Percentiles rank a stretch among this genome's conserved stretches.
These are phyloP conservation scores for Eciton burchellii DNA, from an alignment of 1,140 invertebrate genomes.

Conservation along the genomic window DNA sequence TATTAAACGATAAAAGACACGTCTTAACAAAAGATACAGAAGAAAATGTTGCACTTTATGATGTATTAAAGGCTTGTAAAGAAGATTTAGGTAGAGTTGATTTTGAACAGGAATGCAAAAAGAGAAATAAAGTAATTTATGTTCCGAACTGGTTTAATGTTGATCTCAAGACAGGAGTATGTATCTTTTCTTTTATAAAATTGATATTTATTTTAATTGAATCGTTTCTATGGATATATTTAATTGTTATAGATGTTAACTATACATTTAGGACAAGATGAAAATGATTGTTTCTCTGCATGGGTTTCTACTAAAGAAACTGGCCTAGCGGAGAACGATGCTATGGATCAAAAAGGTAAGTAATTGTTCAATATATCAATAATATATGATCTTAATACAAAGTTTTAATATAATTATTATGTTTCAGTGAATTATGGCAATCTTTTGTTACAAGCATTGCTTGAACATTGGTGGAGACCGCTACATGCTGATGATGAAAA, in stretches of 20 bases:
- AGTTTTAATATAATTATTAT: constrained; percentile 50
- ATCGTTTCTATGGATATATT: constrained; percentile 43
- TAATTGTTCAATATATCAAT: constrained; percentile 21
- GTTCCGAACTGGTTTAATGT: constrained; percentile 99
- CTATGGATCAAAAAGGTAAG: constrained; percentile 94
- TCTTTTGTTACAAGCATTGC: constrained; percentile 95
- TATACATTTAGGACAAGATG: constrained; percentile 98
- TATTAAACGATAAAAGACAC: constrained; percentile 98
- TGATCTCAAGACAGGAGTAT: constrained; percentile 98
- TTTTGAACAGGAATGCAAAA: constrained; percentile 98
- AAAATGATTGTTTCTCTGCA: constrained; percentile 98
- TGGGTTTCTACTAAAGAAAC: constrained; percentile 99
- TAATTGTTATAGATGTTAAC: constrained; percentile 93
- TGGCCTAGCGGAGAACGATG: constrained; percentile 91
- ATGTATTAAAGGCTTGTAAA: constrained; percentile 97
- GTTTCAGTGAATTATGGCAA: constrained; percentile 97
- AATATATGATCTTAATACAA: constrained; percentile 21
- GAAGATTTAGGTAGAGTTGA: constrained; percentile 96
- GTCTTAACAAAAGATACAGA: constrained; percentile 99
- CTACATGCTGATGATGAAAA: constrained; percentile 86
- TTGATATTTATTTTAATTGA: not conserved
- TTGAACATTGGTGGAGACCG: constrained; percentile 97
- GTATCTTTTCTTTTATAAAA: constrained; percentile 72
- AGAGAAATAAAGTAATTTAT: constrained; percentile 96
- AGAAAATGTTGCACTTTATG: constrained; percentile 97